Conservation (phyloP, 1,140 invertebrate species). For the Pantala flavescens region DNA sequence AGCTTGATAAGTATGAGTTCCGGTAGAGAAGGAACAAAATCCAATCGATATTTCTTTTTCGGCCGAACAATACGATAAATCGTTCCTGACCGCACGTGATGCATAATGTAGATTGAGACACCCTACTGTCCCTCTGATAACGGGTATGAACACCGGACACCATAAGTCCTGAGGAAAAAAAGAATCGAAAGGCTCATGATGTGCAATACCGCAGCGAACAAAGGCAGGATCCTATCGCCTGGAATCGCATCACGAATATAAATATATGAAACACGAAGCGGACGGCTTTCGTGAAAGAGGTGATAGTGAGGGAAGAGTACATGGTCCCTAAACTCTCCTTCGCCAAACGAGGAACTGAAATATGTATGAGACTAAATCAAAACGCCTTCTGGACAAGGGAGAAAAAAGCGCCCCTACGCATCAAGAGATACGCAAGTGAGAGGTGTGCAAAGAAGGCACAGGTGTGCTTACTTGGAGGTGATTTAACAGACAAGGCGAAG, state of each 20-base stretch:
- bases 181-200: neutral
- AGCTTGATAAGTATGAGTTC: no score
- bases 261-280: neutral
- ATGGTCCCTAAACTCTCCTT: neutral
- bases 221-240: neutral
- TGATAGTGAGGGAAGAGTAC: neutral
- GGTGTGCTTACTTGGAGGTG: neutral
- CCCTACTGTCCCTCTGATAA: no score
- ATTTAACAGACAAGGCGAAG: neutral
- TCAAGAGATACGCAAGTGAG: neutral
- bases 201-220: neutral
- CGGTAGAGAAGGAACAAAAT: no score
- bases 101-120: no score
- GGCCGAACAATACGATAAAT: no score
- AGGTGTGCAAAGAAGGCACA: neutral
- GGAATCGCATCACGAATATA: neutral
- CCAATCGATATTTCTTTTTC: no score
- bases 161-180: no score
- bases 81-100: no score
- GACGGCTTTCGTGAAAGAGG: neutral
- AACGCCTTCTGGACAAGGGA: neutral
- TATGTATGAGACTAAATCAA: constrained; percentile 3
- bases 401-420: neutral
- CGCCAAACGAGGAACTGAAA: neutral
- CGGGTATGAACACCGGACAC: no score